A percentile compares a stretch with the other conserved stretches of the same genome.
These are phyloP conservation scores for Sebastes matsubarae DNA, from an alignment of 2,797 vertebrate genomes.

Conservation along the genomic window DNA sequence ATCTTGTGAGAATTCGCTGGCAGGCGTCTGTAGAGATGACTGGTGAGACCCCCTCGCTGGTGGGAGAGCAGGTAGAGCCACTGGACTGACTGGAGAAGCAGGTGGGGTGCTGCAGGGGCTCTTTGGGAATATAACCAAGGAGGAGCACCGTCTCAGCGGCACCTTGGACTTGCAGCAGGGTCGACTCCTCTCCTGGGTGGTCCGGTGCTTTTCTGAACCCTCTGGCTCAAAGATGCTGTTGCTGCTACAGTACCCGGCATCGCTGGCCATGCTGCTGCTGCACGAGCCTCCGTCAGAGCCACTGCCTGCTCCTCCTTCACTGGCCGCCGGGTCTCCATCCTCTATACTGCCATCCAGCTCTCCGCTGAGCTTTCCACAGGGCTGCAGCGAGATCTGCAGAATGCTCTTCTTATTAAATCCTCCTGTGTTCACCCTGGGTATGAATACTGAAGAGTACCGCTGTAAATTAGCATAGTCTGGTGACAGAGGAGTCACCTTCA, in stretches of 20 bases:
- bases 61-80: slow-evolving; percentile 75
- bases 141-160: slow-evolving; percentile 92
- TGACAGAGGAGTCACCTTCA: slow-evolving; percentile 87
- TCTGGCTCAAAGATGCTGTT: slow-evolving; percentile 88
- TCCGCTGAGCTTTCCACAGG: slow-evolving; percentile 75
- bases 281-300: slow-evolving; percentile 73
- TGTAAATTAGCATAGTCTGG: slow-evolving; percentile 81
- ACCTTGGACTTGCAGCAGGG: slow-evolving; percentile 79
- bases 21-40: slow-evolving; percentile 81
- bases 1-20: slow-evolving; percentile 74
- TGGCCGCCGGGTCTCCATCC: slow-evolving; percentile 66
- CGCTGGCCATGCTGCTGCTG: slow-evolving; percentile 81
- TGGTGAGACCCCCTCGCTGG: slow-evolving; percentile 78
- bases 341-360: slow-evolving; percentile 73
- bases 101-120: slow-evolving; percentile 92
- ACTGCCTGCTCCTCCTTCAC: slow-evolving; percentile 60
- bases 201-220: slow-evolving; percentile 77
- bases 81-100: slow-evolving; percentile 85
- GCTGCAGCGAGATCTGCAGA: slow-evolving; percentile 90
- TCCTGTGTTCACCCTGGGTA: slow-evolving; percentile 78
- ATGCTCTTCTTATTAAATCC: slow-evolving; percentile 85
- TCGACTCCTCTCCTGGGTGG: slow-evolving; percentile 69
- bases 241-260: slow-evolving; percentile 84
- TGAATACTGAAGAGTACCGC: slow-evolving; percentile 80
- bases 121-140: slow-evolving; percentile 93